A percentile compares a stretch with the other conserved stretches of the same genome.
These are phyloP conservation scores for Cynodonichthys magdalenae DNA, from an alignment of 2,797 vertebrate species.

Conservation along the genomic window DNA sequence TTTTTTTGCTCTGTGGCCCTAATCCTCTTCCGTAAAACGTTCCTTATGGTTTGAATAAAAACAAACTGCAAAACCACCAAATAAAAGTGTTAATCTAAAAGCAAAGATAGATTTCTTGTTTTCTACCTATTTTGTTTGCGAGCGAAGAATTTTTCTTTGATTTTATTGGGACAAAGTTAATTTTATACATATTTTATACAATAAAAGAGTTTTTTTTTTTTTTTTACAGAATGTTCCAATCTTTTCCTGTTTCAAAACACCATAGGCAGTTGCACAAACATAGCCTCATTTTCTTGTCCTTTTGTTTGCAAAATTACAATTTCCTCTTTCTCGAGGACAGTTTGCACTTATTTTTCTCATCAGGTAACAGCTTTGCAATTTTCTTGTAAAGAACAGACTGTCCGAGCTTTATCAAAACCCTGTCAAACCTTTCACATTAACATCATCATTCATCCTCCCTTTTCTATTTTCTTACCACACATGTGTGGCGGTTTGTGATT, in stretches of 20 bases:
- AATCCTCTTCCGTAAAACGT: no score
- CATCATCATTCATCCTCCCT: neutral
- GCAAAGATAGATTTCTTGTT: no score
- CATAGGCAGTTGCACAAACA: conserved; percentile 23
- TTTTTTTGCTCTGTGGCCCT: no score
- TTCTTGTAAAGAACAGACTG: neutral
- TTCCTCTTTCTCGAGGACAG: conserved; percentile 19
- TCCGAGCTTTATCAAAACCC: neutral
- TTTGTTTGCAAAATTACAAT: neutral
- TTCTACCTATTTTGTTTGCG: no score
- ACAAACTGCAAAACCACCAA: no score
- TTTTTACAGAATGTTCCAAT: neutral
- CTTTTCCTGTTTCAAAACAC: conserved; percentile 19
- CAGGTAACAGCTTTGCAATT: neutral
- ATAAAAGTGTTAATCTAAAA: no score
- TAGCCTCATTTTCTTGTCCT: neutral
- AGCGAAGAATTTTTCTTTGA: no score
- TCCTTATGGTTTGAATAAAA: no score
- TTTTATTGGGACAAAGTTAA: no score
- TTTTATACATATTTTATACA: no score
- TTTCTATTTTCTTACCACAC: conserved; percentile 11
- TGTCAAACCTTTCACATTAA: neutral
- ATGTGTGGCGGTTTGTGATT: conserved; percentile 40
- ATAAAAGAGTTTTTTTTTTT: no score
- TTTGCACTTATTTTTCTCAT: neutral